Evolutionary conservation across 64 coral and sea anemone genomes (phyloP), one percentile per base, ranked within the genome.

Genomic region (Stichodactyla helianthus): DNA sequence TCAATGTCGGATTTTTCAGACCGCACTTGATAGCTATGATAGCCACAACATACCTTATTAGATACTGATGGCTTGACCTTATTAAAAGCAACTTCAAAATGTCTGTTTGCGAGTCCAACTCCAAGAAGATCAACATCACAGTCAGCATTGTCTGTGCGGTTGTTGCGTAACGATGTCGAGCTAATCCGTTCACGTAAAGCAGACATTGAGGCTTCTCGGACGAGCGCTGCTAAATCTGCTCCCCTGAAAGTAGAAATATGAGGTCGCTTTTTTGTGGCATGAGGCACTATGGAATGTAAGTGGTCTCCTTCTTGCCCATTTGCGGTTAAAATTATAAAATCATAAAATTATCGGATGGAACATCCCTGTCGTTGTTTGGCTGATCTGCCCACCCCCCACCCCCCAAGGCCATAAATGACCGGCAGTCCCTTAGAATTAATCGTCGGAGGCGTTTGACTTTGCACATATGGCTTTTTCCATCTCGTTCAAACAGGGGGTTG

Each of bases 61-160:
- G 90, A 95, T 25, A 99, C 97, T 13, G 97, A 99, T 12, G 93
- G 97, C 28, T 89, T 94, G 6, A 99, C 90, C 89, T 93, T 99
- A 53, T 86, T 60, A 55, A 99, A 99, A 4, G 97, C 97, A n/a
- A 70, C 77, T 25, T 90, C 82, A 83, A 99, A 99, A 88, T 99
- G 97, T 19, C 86, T 89, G 53, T 82, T 18, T 1, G 87, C 93
- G 0, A 95, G 88, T 51, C 93, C 93, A 52, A 95, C 80, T 16
- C 53, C 83, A 18, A 16, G 19, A 10, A 60, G 23, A 19, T 53
- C 50, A 54, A 82, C 83, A 50, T 59, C 54, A 12, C 26, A 8
- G 22, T n/a, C 50, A 20, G 0, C 67, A 13, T 7, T 71, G 20
- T 54, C 52, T 28, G 78, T 26, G 5, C 50, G 52, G 4, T 23